Evolutionary conservation across 2,797 vertebrate genomes (phyloP).

Genomic region (Phyllotis vaccarum): DNA sequence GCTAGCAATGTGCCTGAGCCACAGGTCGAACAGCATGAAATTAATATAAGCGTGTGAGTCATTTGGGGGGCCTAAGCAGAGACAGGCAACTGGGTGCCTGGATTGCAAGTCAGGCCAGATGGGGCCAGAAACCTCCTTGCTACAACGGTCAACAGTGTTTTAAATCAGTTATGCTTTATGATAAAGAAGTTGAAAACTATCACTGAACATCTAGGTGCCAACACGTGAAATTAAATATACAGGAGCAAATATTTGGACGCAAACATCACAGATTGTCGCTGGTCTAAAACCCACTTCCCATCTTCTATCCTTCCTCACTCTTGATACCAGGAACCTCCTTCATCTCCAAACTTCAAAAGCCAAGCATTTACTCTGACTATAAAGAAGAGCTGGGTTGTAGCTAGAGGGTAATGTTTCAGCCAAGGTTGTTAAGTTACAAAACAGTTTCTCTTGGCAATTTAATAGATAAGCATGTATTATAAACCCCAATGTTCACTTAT

Average conservation of each 20-base stretch:
- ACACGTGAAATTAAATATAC: not conserved
- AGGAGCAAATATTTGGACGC: not conserved
- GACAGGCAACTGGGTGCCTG: no score
- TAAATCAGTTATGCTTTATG: not conserved
- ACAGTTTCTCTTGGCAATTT: constrained; percentile 49
- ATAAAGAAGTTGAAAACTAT: constrained; percentile 1
- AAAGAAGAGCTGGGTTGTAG: not conserved
- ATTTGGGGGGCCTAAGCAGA: no score
- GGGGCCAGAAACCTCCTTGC: no score
- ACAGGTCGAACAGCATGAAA: no score
- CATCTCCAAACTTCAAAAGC: not conserved
- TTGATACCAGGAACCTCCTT: not conserved
- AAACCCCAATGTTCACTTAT: constrained; percentile 49
- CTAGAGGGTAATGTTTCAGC: not conserved
- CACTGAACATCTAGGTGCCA: not conserved
- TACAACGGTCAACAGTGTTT: not conserved
- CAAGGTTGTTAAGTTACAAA: constrained; percentile 65
- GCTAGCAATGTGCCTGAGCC: no score
- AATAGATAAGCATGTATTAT: constrained; percentile 21
- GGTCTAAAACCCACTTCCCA: not conserved
- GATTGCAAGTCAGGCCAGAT: no score
- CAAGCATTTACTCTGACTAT: not conserved
- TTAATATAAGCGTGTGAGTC: no score
- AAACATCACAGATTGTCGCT: not conserved
- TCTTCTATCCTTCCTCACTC: not conserved